These are phyloP conservation scores for Drosophila willistoni DNA, from an alignment of 1,140 invertebrate genomes.

Conservation along the genomic window DNA sequence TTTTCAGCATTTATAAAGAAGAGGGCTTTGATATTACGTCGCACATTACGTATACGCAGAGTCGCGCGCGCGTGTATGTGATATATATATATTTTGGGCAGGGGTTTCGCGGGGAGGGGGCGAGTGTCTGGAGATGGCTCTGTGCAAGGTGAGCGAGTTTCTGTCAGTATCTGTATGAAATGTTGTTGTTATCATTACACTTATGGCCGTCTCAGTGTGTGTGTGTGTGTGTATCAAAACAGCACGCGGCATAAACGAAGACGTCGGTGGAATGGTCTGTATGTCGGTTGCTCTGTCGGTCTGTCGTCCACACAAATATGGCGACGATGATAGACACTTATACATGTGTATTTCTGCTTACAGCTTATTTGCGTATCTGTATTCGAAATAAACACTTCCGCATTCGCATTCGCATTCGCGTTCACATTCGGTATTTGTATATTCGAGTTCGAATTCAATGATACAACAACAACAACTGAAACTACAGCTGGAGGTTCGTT, in stretches of 20 bases:
- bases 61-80: conserved; percentile 56
- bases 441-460: conserved; percentile 55
- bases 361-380: conserved; percentile 64
- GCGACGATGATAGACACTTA: conserved; percentile 56
- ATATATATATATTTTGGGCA: conserved; percentile 31
- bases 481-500: neutral
- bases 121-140: conserved; percentile 29
- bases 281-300: neutral
- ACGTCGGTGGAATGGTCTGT: neutral
- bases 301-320: conserved; percentile 49
- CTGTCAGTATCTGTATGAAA: conserved; percentile 9
- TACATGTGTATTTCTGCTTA: conserved; percentile 34
- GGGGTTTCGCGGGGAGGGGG: neutral
- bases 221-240: conserved; percentile 60
- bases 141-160: conserved; percentile 74
- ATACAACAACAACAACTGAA: conserved; percentile 47
- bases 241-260: conserved; percentile 42
- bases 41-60: conserved; percentile 61
- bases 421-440: conserved; percentile 45
- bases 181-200: conserved; percentile 71
- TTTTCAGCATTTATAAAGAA: neutral
- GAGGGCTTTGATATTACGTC: conserved; percentile 62
- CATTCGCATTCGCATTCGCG: conserved; percentile 58
- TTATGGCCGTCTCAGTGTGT: conserved; percentile 31
- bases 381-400: conserved; percentile 71